Conservation (phyloP, 2,113 vertebrate species). For the Galbula dea region DNA sequence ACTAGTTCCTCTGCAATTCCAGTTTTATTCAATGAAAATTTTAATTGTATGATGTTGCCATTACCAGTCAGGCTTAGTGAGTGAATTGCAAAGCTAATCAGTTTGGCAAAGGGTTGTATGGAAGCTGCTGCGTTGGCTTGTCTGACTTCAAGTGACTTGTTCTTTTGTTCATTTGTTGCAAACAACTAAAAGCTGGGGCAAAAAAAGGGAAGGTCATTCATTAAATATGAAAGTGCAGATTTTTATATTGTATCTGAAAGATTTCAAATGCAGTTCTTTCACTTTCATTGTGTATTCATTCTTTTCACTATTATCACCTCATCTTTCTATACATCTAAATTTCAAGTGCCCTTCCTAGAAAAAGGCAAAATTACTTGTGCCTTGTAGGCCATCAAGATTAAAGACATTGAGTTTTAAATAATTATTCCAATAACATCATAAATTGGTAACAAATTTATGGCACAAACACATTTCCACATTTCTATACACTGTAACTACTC, state of each 20-base stretch:
- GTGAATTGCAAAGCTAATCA: conserved; percentile 79
- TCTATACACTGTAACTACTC: neutral
- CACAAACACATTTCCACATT: neutral
- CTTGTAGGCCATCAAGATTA: neutral
- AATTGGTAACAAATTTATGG: neutral
- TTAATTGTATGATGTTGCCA: conserved; percentile 46
- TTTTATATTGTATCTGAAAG: neutral
- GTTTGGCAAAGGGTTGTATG: conserved; percentile 74
- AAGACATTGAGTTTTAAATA: neutral
- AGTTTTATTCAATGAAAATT: conserved; percentile 59
- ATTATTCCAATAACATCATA: neutral
- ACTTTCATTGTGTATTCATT: neutral
- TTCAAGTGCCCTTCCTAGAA: neutral
- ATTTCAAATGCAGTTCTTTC: conserved; percentile 11
- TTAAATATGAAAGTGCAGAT: neutral
- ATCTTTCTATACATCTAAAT: conserved; percentile 5
- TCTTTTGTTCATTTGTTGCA: conserved; percentile 64
- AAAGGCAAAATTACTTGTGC: neutral
- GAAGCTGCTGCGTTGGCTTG: conserved; percentile 64
- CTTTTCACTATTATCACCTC: neutral
- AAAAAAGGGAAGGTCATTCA: neutral
- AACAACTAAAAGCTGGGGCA: conserved; percentile 37
- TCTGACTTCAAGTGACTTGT: conserved; percentile 55
- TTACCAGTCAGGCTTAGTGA: conserved; percentile 71
- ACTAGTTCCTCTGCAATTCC: neutral